A percentile compares a stretch with the other conserved stretches of the same genome.
Conservation (phyloP, 2,113 vertebrate genomes). For the Rynchops niger region DNA sequence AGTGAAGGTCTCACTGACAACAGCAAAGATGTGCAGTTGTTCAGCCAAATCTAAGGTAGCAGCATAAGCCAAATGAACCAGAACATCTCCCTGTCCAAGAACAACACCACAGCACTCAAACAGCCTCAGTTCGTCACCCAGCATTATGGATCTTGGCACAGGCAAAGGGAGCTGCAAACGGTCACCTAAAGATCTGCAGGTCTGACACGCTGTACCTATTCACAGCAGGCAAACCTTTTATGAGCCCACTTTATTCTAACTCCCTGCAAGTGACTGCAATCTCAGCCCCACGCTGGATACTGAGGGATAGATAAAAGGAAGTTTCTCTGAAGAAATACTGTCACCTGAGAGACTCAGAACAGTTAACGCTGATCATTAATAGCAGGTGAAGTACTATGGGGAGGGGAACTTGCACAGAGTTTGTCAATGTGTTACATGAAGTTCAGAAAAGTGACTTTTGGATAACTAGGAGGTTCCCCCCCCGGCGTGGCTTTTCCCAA, state of each 20-base stretch:
- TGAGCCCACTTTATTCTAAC: too few relatives aligned
- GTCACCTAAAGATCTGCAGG: not conserved
- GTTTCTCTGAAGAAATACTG: not conserved
- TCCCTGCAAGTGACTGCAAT: not conserved
- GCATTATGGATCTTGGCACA: fast-evolving
- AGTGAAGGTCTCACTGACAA: not conserved
- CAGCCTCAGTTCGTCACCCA: too few relatives aligned
- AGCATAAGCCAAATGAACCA: not conserved
- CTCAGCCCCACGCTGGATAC: not conserved
- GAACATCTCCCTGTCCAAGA: fast-evolving
- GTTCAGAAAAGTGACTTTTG: not conserved
- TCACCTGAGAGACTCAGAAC: too few relatives aligned
- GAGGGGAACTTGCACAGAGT: not conserved
- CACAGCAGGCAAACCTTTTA: not conserved
- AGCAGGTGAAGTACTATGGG: not conserved
- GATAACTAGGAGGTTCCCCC: not conserved
- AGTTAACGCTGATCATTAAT: not conserved
- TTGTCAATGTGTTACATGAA: not conserved
- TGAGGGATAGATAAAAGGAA: not conserved
- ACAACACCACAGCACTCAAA: fast-evolving
- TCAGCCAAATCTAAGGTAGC: not conserved
- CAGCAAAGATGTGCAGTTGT: not conserved
- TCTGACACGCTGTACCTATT: too few relatives aligned
- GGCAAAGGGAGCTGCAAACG: fast-evolving
- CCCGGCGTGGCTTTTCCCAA: not conserved